Evolutionary conservation across 2,888 invertebrate species (phyloP).

Genomic region (Acanthosepion esculentum): DNA sequence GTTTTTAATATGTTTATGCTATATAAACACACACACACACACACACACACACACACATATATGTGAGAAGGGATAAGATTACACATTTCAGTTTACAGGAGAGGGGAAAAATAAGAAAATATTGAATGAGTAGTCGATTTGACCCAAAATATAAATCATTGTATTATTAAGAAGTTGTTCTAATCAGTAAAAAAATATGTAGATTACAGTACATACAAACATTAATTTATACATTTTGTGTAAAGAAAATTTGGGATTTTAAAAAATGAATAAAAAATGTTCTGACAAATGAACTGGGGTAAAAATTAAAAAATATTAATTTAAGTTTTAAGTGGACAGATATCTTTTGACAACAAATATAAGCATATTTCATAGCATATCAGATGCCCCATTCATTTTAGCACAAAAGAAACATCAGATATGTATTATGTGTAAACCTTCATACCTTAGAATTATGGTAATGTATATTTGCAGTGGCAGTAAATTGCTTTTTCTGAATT

Average conservation of each 20-base stretch:
- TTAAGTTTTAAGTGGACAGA: background rate
- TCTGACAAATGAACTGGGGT: background rate
- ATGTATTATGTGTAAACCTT: background rate
- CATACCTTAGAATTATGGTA: too few species aligned
- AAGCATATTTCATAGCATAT: background rate
- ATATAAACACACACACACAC: background rate
- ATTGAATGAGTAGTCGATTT: background rate
- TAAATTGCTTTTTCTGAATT: too few species aligned
- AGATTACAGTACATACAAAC: background rate
- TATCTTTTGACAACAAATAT: background rate
- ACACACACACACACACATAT: background rate
- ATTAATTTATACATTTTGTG: background rate
- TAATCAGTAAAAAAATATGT: background rate
- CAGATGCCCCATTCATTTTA: background rate
- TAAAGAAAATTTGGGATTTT: background rate
- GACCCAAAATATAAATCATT: background rate
- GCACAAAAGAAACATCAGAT: background rate
- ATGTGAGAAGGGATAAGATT: background rate
- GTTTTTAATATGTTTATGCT: background rate
- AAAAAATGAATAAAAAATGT: background rate
- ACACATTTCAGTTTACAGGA: background rate
- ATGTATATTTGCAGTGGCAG: background rate
- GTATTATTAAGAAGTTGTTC: background rate
- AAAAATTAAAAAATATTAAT: background rate
- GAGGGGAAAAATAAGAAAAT: background rate